A percentile compares a stretch with the other conserved stretches of the same genome.
Evolutionary conservation across 2,888 invertebrate species (phyloP).

Genomic region (Elmis aenea): DNA sequence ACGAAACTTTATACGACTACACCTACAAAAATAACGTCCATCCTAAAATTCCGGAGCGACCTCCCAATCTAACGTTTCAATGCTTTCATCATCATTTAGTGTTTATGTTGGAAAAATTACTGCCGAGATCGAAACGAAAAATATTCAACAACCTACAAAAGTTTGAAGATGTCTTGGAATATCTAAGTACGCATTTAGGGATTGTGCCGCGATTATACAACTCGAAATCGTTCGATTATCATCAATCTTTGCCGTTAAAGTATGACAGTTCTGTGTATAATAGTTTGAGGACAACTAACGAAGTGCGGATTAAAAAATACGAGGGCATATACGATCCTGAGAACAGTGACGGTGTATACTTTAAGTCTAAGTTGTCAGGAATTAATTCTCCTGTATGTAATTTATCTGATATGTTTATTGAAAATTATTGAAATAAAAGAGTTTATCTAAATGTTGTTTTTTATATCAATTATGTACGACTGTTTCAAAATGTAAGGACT

Average conservation of each 20-base stretch:
- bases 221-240: constrained; percentile 29
- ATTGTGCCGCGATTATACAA: constrained; percentile 43
- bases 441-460: not conserved
- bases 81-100: constrained; percentile 94
- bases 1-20: constrained; percentile 23
- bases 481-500: no score
- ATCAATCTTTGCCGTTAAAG: constrained; percentile 27
- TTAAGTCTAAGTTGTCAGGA: constrained; percentile 33
- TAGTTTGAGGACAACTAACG: constrained; percentile 23
- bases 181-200: constrained; percentile 57
- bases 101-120: constrained; percentile 85
- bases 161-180: constrained; percentile 65
- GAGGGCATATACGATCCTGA: constrained; percentile 24
- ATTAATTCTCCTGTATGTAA: constrained; percentile 27
- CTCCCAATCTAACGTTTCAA: constrained; percentile 65
- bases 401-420: constrained; percentile 36
- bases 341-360: constrained; percentile 36
- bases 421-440: constrained; percentile 23
- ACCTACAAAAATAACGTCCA: constrained; percentile 4
- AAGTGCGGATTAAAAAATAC: constrained; percentile 4
- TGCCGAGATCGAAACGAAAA: constrained; percentile 66
- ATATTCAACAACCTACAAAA: constrained; percentile 73
- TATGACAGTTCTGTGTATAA: constrained; percentile 29
- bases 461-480: no score
- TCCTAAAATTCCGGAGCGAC: constrained; percentile 46